Base-by-base conservation (phyloP, 2,797 vertebrate genomes). In the Betta splendens region DNA sequence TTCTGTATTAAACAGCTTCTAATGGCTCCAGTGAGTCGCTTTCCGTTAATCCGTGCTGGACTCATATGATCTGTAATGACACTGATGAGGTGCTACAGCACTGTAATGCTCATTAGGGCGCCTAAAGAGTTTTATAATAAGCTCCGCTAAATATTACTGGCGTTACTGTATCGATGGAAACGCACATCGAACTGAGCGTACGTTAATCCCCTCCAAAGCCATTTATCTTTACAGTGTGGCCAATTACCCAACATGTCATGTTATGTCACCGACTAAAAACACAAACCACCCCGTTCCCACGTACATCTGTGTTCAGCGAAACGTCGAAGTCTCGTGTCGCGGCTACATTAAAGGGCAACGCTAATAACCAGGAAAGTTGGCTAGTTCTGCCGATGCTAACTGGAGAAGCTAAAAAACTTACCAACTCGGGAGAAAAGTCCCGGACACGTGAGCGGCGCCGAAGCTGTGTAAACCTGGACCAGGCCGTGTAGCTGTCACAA, bases 381-480 rank as follows among this genome's bases (percentile, higher is more conserved):
- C 44, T 72, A 83, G 74, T 69, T 56, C 39, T 75, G 68, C 11
- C 5, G 38, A 39, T 5, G 72, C 81, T 74, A 31, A 15, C 9
- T 33, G 13, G 48, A 40, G 0, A 45, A 12, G 75, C 81, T 77
- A 79, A 69, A 20, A 69, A 78, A 84, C 71, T 86, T 43, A 85
- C 83, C 81, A 18, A 28, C n/a, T 56, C 47, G 6, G 16, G 11
- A 0, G 5, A 20, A 47, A 26, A 35, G 22, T 26, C 1, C 7
- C 35, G 2, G 29, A 46, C 6, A 8, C 47, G 26, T 20, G 17
- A 9, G 21, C 5, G 2, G 40, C 16, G 2, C 28, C 3, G 0
- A 11, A 20, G 11, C 5, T 7, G 28, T 59, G 6, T 8, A 11
- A 12, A 4, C 39, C 45, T 37, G 1, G 29, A 12, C 9, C 3